Evolutionary conservation across 2,888 invertebrate species (phyloP).

Genomic region (Drosophila algonquin): DNA sequence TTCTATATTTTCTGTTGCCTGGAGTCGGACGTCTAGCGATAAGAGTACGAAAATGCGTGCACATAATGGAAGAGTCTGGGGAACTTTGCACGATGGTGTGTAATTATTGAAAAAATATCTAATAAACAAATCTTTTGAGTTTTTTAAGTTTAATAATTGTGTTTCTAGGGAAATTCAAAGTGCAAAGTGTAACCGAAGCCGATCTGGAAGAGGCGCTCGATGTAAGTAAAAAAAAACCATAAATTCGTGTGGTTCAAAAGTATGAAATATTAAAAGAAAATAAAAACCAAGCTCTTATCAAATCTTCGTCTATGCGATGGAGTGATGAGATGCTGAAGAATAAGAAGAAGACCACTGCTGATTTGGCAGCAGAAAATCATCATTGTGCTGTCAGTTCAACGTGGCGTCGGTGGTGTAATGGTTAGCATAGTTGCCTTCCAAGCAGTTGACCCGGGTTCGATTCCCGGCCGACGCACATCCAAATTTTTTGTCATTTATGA

Average conservation of each 20-base stretch:
- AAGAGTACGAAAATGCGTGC: conserved; percentile 45
- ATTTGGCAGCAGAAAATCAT: conserved; percentile 23
- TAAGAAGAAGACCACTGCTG: not conserved
- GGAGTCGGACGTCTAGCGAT: conserved; percentile 1
- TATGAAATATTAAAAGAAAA: conserved; percentile 4
- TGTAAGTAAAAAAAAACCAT: conserved; percentile 83
- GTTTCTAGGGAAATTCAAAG: conserved; percentile 85
- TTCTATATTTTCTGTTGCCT: conserved; percentile 9
- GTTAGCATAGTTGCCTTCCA: conserved; percentile 85
- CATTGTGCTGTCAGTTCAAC: not conserved
- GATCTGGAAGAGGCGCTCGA: conserved; percentile 86
- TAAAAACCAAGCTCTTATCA: not conserved
- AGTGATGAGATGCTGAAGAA: not conserved
- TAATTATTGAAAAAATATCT: not conserved
- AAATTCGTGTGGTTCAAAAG: not conserved
- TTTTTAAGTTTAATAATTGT: not conserved
- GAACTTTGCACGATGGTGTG: conserved; percentile 58
- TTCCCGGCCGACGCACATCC: conserved; percentile 84
- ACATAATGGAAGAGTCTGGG: conserved; percentile 68
- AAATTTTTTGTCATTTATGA: conserved; percentile 51
- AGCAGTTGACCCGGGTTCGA: conserved; percentile 85
- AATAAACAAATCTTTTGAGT: not conserved
- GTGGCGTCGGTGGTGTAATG: conserved; percentile 84
- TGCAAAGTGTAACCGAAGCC: conserved; percentile 86
- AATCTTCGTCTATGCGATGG: not conserved